phyloP scores from a whole-genome alignment of 2,113 vertebrate species.

The Cavia porcellus region DNA sequence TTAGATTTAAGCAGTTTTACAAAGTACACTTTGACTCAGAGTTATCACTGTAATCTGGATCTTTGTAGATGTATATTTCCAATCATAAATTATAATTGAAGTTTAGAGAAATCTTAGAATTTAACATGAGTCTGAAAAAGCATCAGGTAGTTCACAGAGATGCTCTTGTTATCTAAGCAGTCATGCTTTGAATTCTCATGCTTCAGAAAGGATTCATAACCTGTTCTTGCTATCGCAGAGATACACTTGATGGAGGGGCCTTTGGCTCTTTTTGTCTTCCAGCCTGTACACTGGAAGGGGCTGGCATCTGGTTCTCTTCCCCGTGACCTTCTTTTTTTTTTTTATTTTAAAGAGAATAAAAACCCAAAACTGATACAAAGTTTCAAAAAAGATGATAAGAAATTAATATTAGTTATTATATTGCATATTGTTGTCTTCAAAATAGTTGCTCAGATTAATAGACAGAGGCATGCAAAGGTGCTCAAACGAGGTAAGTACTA shows the following conservation, averaged over 20 bases:
- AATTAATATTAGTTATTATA: too few relatives aligned
- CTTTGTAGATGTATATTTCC: neutral
- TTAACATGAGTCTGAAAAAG: constrained; percentile 14
- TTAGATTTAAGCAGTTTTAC: constrained; percentile 23
- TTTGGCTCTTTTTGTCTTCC: too few relatives aligned
- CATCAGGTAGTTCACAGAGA: neutral
- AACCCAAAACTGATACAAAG: too few relatives aligned
- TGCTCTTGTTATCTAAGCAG: neutral
- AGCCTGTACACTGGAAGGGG: too few relatives aligned
- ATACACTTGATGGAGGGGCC: neutral
- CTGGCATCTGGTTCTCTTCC: too few relatives aligned
- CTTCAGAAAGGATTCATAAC: neutral
- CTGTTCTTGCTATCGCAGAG: neutral
- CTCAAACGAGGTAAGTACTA: too few relatives aligned
- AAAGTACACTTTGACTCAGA: neutral
- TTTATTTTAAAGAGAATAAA: too few relatives aligned
- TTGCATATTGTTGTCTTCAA: too few relatives aligned
- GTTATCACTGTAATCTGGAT: neutral
- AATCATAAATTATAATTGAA: neutral
- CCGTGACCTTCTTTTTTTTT: too few relatives aligned
- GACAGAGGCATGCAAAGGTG: too few relatives aligned
- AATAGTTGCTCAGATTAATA: too few relatives aligned
- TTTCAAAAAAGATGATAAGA: too few relatives aligned
- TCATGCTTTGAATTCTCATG: neutral
- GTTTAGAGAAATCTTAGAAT: neutral